Conservation (phyloP, 2,797 vertebrate genomes). For the Pseudochirops cupreus region DNA sequence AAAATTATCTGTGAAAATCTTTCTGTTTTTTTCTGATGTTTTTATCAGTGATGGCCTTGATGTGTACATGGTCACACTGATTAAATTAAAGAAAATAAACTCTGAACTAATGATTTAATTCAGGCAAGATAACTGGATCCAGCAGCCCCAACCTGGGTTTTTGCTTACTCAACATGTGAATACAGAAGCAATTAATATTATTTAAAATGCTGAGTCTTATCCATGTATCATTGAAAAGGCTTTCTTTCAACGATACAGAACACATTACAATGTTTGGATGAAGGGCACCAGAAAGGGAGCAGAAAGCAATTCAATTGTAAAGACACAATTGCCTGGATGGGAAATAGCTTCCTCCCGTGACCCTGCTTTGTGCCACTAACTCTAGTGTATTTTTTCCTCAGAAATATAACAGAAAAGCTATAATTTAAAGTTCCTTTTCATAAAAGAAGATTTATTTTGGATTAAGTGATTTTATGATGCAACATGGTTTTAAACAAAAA, state of each 20-base stretch:
- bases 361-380: conserved; percentile 20
- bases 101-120: not conserved
- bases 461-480: conserved; percentile 86
- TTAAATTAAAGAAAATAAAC: not conserved
- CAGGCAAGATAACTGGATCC: not conserved
- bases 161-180: not conserved
- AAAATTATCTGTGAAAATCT: not conserved
- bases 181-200: not conserved
- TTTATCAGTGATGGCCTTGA: not conserved
- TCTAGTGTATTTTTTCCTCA: conserved; percentile 33
- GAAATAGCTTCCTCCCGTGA: not conserved
- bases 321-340: not conserved
- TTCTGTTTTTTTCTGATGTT: not conserved
- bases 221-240: not conserved
- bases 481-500: conserved; percentile 87
- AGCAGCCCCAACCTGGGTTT: not conserved
- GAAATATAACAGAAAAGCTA: conserved; percentile 74
- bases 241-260: not conserved
- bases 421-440: conserved; percentile 76
- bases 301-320: not conserved
- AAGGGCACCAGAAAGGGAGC: not conserved
- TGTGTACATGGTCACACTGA: not conserved
- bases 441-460: conserved; percentile 86
- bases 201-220: not conserved
- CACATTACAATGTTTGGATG: not conserved